Conservation (phyloP, 2,888 invertebrate genomes). For the Dysmachus trigonus region DNA sequence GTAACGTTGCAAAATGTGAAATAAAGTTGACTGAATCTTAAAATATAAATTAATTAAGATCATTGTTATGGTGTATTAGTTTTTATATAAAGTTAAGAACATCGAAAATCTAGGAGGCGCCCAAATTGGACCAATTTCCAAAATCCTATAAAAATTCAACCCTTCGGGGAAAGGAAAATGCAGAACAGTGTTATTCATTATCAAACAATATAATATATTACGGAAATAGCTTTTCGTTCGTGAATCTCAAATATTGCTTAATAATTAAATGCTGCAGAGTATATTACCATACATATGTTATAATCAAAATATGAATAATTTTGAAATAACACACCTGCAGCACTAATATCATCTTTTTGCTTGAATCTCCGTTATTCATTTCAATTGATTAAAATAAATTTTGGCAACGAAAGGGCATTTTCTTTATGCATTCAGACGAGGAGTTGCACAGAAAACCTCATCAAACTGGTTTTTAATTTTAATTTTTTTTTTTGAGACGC, state of each 20-base stretch:
- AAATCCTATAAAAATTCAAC: no score
- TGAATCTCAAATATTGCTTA: not conserved
- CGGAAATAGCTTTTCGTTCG: not conserved
- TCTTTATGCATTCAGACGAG: not conserved
- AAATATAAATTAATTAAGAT: no score
- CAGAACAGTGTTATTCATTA: no score
- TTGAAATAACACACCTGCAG: not conserved
- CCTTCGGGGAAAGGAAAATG: no score
- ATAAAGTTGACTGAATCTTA: no score
- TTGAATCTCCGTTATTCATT: not conserved
- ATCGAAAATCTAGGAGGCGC: no score
- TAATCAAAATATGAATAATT: not conserved
- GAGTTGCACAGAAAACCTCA: not conserved
- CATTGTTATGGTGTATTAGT: no score
- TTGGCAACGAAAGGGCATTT: not conserved
- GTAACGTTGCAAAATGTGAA: no score
- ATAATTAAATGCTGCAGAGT: not conserved
- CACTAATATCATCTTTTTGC: not conserved
- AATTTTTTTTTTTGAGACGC: not conserved
- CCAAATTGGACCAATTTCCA: no score
- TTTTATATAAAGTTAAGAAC: no score
- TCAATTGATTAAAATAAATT: not conserved
- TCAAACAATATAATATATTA: not conserved
- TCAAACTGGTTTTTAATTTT: not conserved
- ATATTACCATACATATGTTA: not conserved